Base-by-base conservation (phyloP, 2,113 vertebrate species). In the Rallus limicola region DNA sequence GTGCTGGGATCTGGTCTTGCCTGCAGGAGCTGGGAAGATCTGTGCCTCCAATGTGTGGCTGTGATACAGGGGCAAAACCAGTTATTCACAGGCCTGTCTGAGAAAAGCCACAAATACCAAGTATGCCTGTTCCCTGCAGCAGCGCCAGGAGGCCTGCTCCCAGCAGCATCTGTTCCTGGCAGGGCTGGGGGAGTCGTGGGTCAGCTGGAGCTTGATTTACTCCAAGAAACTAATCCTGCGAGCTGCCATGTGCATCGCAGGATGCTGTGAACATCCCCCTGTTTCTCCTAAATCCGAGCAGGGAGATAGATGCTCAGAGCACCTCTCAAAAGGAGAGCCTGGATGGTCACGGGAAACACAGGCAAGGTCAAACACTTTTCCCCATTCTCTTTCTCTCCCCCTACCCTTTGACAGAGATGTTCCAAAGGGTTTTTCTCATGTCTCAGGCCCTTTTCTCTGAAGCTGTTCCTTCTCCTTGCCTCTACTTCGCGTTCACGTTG, bases 391-490 rank as follows among this genome's bases (percentile, higher is more conserved):
- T 93, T 65, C 34, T 79, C 24, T 44, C 38, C 24, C 25, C 48
- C 62, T 1, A 2, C 59, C 34, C 44, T 92, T 64, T 64, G 44
- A 59, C 1, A 5, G 63, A 85, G 31, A 40, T 48, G 46, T 75
- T 94, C 68, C 50, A 52, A 79, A 90, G 65, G 16, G 28, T 68
- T 86, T 86, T 94, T 90, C 62, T 82, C 38, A 16, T 29, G 13
- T 95, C 50, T 95, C 77, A 78, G 81, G 46, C 94, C 52, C 69
- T 86, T 87, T 79, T 71, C 82, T 79, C 70, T 87, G 38, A 88
- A 79, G 34, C 34, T 83, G 16, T 71, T 88, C 86, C 62, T 89
- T 52, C 19, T 88, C 44, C 58, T 93, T 11, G 0, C 34, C 29
- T 92, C 52, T 63, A 12, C 55, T 85, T 31, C 0, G 1, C 1